Evolutionary conservation across 2,888 invertebrate species (phyloP).

Genomic region (Cantharis rustica): DNA sequence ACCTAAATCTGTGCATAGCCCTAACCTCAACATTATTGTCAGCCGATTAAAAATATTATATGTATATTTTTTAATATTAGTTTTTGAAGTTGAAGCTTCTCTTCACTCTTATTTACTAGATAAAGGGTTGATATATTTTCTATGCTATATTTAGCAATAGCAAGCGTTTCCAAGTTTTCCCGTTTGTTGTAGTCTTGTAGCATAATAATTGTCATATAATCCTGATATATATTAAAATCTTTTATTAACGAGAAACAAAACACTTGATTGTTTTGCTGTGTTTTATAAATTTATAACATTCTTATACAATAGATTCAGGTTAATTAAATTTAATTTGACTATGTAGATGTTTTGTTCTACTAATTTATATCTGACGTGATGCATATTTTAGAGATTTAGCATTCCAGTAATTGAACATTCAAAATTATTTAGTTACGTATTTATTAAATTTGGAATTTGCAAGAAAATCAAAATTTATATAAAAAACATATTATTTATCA

Average conservation of each 20-base stretch:
- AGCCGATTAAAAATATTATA: no score
- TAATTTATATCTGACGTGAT: not conserved
- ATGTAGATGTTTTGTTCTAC: not conserved
- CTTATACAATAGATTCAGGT: not conserved
- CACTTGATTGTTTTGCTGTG: not conserved
- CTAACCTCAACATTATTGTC: no score
- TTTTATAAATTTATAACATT: not conserved
- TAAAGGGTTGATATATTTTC: no score
- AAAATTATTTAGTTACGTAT: not conserved
- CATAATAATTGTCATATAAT: not conserved
- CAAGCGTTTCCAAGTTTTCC: no score
- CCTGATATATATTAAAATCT: not conserved
- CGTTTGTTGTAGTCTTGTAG: no score
- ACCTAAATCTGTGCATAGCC: no score
- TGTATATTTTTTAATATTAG: no score
- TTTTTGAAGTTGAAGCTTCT: no score
- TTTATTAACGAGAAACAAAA: not conserved
- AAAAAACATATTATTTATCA: no score
- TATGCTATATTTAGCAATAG: no score
- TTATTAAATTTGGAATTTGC: not conserved
- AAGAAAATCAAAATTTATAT: not conserved
- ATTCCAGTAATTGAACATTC: not conserved
- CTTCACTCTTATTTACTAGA: no score
- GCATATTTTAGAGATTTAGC: not conserved
- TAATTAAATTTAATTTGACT: not conserved